Conservation (phyloP, 2,888 invertebrate genomes). For the Eilema depressum region DNA sequence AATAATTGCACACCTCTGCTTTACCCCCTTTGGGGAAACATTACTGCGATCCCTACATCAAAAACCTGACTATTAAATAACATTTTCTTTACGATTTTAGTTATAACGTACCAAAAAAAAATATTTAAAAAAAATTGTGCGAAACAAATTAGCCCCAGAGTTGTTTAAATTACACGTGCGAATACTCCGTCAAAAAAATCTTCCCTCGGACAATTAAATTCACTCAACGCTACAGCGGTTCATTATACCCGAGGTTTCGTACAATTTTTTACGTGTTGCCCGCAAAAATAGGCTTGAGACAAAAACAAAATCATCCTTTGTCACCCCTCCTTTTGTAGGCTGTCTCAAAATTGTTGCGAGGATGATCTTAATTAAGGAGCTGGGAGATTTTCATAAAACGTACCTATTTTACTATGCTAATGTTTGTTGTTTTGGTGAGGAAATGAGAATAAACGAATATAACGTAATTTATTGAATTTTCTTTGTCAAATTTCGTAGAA, state of each 20-base stretch:
- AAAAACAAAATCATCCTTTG: constrained; percentile 67
- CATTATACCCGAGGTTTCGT: constrained; percentile 43
- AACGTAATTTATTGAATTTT: neutral
- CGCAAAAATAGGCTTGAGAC: constrained; percentile 49
- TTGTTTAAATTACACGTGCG: constrained; percentile 29
- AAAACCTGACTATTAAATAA: neutral
- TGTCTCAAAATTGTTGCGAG: constrained; percentile 58
- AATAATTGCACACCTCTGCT: neutral
- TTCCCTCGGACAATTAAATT: constrained; percentile 61
- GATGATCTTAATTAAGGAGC: constrained; percentile 60
- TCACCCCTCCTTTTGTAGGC: constrained; percentile 53
- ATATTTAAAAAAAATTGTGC: constrained; percentile 17
- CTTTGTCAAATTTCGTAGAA: neutral
- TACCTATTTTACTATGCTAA: constrained; percentile 47
- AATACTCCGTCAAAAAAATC: constrained; percentile 44
- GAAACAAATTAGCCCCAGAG: constrained; percentile 32
- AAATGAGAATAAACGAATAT: constrained; percentile 23
- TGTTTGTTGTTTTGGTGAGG: constrained; percentile 30
- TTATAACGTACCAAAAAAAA: constrained; percentile 17
- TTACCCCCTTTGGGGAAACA: neutral
- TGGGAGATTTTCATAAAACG: constrained; percentile 47
- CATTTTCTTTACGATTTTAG: too few species aligned
- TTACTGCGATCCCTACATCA: neutral
- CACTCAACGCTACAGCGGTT: constrained; percentile 51
- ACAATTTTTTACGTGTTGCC: constrained; percentile 45